Base-by-base conservation (phyloP, 2,888 invertebrate species). In the Melitaea athalia region DNA sequence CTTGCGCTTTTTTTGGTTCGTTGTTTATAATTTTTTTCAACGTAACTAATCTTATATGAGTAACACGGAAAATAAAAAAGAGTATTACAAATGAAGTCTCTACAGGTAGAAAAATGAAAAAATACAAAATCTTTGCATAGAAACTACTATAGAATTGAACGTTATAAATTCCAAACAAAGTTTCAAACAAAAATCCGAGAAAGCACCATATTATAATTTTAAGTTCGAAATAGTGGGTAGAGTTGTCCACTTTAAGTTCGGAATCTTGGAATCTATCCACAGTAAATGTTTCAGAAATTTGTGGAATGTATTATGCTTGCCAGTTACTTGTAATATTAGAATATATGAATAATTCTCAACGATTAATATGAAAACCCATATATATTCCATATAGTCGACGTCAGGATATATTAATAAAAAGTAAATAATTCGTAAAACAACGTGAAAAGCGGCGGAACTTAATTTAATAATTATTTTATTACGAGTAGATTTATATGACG, bases 11-110 rank as follows among this genome's bases (percentile, higher is more conserved):
- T 15, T 47, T 47, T 1, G 60, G 10, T 6, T 15, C 33, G n/a
- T n/a, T n/a, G 47, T 43, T 38, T 42, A 64, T 61, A 15, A 24
- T 61, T 64, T 64, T 61, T 45, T 17, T 52, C 5, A 68, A 24
- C n/a, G 14, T 3, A 24, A 42, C 15, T 14, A 68, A 33, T 42
- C 68, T 61, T 5, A 49, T 14, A 50, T 38, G 47, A 5, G 60
- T 42, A 57, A 15, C 42, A 42, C 15, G 42, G 4, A 57, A 57
- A 5, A 57, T 7, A 8, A 57, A 57, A 15, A n/a, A 42, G n/a
- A 15, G 38, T 11, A 42, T 11, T 1, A 57, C 42, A 15, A 57
- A 14, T 4, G 57, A 15, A 11, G 15, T 42, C 3, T 57, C 62
- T 1, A 42, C 8, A 17, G 42, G 15, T 17, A 42, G 2, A 14